Evolutionary conservation across 2,113 vertebrate genomes (phyloP).

Genomic region (Perccottus glenii): DNA sequence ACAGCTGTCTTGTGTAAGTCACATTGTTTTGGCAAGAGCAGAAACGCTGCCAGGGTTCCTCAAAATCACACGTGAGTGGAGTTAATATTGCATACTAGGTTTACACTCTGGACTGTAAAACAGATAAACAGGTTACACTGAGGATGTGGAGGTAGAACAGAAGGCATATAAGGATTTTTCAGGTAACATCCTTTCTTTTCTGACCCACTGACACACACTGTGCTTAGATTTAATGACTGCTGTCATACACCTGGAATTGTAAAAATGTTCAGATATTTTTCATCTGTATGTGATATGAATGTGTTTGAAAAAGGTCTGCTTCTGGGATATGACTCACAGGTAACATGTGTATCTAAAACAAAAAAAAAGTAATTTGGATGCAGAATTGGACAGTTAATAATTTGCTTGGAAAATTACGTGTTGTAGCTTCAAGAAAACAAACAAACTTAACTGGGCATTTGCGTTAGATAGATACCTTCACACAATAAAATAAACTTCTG

Average conservation of each 20-base stretch:
- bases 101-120: conserved; percentile 6
- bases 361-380: too few relatives aligned
- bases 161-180: neutral
- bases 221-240: neutral
- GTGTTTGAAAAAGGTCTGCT: conserved; percentile 41
- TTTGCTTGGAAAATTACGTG: too few relatives aligned
- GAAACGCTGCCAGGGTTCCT: conserved; percentile 27
- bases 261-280: too few relatives aligned
- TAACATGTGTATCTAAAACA: too few relatives aligned
- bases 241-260: neutral
- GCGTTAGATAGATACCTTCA: conserved; percentile 42
- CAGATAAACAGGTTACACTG: neutral
- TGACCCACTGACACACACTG: conserved; percentile 9
- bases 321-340: too few relatives aligned
- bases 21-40: conserved; percentile 25
- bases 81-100: neutral
- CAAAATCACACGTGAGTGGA: conserved; percentile 15
- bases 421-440: too few relatives aligned
- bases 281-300: conserved; percentile 18
- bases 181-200: neutral
- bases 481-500: neutral
- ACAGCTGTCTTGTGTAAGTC: conserved; percentile 43
- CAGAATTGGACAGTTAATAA: too few relatives aligned
- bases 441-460: conserved; percentile 29
- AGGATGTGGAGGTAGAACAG: neutral